Base-by-base conservation (phyloP, 2,888 invertebrate species). In the Rhaphigaster nebulosa region DNA sequence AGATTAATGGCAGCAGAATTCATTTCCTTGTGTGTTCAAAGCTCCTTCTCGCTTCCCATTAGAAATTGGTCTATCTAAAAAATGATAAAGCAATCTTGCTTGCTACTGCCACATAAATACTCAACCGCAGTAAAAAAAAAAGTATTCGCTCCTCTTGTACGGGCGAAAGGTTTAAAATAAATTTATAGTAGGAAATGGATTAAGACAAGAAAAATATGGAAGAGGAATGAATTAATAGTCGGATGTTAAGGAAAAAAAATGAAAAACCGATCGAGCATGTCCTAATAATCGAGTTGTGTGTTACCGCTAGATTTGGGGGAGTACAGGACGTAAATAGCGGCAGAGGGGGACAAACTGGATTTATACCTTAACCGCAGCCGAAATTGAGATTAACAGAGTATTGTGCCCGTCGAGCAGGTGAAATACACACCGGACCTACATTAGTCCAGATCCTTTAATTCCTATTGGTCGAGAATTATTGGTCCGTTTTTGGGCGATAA, bases 371-470 rank as follows among this genome's bases (percentile, higher is more conserved):
- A 89, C 65, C 70, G 76, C 41, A 23, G 15, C 65, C 88, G 89
- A 89, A 89, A 89, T 89, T 89, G 89, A 89, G 89, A 89, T 89
- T 89, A 89, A 89, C 89, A 89, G 89, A 70, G 89, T 70, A 89
- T 89, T 89, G 88, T 76, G 29, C 70, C 65, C 65, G 89, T 89
- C 70, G 26, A 45, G 45, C 70, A 70, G 89, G 89, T 89, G 89
- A 89, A 89, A 89, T 89, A 89, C 89, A 76, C 65, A 38, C 60
- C 18, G 45, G 89, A n/a, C 45, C 65, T 41, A 60, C 76, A 50
- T 84, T 84, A 70, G 50, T n/a, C 45, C 26, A 70, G 89, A 89
- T 89, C 89, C 89, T 89, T 89, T 89, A 89, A 89, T 89, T 89
- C 89, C 65, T 56, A 87, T 87, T 54, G 56, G 34, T 18, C 41